Percentiles rank a stretch among this genome's conserved stretches.
Evolutionary conservation across 2,113 vertebrate species (phyloP).

Genomic region (Dicrurus megarhynchus): DNA sequence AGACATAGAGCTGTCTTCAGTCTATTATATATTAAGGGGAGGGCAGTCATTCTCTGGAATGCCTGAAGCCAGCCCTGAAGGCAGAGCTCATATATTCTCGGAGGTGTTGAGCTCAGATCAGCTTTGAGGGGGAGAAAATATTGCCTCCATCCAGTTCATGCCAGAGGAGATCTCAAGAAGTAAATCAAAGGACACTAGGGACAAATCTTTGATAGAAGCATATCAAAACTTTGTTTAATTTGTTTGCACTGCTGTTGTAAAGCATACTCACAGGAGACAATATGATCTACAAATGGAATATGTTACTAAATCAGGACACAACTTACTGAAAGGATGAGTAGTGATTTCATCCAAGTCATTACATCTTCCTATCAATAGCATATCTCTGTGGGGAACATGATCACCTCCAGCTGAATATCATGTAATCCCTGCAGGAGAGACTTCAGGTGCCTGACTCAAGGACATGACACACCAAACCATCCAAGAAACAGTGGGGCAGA

Average conservation of each 20-base stretch:
- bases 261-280: neutral
- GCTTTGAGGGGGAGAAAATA: constrained; percentile 4
- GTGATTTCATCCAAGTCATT: constrained; percentile 21
- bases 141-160: neutral
- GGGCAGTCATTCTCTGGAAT: constrained; percentile 3
- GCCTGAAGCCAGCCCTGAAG: constrained; percentile 41
- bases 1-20: constrained; percentile 9
- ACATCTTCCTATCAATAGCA: neutral
- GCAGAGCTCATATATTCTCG: constrained; percentile 41
- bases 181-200: constrained; percentile 11
- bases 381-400: neutral
- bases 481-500: neutral
- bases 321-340: constrained; percentile 19
- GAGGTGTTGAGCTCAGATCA: constrained; percentile 12
- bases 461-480: neutral
- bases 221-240: constrained; percentile 38
- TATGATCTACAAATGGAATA: constrained; percentile 2
- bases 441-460: neutral
- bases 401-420: neutral
- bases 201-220: neutral
- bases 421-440: neutral
- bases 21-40: neutral
- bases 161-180: constrained; percentile 8
- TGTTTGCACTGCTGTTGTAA: constrained; percentile 19
- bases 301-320: constrained; percentile 25